These are phyloP conservation scores for Apeira syringaria DNA, from an alignment of 2,888 invertebrate species.

Conservation along the genomic window DNA sequence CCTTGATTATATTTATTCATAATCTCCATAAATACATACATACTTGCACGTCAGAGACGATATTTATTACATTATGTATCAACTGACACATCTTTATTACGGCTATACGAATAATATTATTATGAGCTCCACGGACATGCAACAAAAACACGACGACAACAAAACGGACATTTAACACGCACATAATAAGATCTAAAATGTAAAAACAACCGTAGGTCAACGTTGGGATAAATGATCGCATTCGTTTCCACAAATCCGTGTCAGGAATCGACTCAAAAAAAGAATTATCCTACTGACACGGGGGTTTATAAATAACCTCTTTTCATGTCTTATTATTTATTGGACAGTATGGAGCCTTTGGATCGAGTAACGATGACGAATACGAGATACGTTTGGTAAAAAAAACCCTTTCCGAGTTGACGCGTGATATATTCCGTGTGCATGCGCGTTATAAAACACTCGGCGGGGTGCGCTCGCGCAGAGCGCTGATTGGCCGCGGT, in stretches of 20 bases:
- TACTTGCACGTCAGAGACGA: conserved; percentile 34
- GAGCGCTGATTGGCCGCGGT: conserved; percentile 68
- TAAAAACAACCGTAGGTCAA: conserved; percentile 40
- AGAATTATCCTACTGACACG: conserved; percentile 50
- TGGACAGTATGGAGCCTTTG: conserved; percentile 54
- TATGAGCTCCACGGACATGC: conserved; percentile 52
- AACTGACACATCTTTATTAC: conserved; percentile 59
- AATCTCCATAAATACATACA: conserved; percentile 31
- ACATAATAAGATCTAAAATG: conserved; percentile 44
- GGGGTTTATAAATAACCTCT: conserved; percentile 65
- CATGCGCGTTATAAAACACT: conserved; percentile 72
- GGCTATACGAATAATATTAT: conserved; percentile 67
- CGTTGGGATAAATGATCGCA: conserved; percentile 50
- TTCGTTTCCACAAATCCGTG: conserved; percentile 76
- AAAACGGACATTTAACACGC: conserved; percentile 40
- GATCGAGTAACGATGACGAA: conserved; percentile 76
- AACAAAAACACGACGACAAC: conserved; percentile 44
- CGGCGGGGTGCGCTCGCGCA: conserved; percentile 74
- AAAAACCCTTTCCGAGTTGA: conserved; percentile 72
- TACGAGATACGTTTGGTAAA: conserved; percentile 77
- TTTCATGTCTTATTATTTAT: conserved; percentile 74
- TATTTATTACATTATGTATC: conserved; percentile 46
- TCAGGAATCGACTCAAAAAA: conserved; percentile 64
- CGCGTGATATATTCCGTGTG: conserved; percentile 75
- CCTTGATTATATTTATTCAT: conserved; percentile 31